phyloP scores from a whole-genome alignment of 2,888 invertebrate genomes.

The Linnaemya vulpina region DNA sequence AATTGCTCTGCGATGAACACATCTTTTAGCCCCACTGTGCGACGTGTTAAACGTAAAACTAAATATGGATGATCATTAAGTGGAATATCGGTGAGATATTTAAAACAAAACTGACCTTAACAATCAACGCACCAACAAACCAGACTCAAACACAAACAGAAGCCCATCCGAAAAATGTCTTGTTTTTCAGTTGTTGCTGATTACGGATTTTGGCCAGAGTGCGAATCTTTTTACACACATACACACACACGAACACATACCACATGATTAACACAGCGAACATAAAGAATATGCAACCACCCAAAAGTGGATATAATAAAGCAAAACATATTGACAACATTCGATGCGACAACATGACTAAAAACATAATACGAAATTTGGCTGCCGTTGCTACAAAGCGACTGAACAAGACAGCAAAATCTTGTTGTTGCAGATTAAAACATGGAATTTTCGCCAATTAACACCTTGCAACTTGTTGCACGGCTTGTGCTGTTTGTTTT shows the following conservation, averaged over 20 bases:
- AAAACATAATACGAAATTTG: slow-evolving; percentile 59
- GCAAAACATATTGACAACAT: slow-evolving; percentile 82
- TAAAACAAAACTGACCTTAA: too few species aligned
- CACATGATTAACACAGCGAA: slow-evolving; percentile 40
- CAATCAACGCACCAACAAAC: too few species aligned
- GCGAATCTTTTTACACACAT: background rate
- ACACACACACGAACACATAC: slow-evolving; percentile 20
- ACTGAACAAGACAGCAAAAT: slow-evolving; percentile 57
- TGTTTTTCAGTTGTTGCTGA: slow-evolving; percentile 11
- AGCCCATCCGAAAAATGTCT: too few species aligned
- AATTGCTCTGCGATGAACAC: too few species aligned
- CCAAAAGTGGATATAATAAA: slow-evolving; percentile 82
- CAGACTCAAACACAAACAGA: too few species aligned
- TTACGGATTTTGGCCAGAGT: slow-evolving; percentile 35
- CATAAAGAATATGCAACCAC: slow-evolving; percentile 78
- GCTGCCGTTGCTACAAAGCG: slow-evolving; percentile 58
- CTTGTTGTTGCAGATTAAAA: slow-evolving; percentile 71
- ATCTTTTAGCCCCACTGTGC: too few species aligned
- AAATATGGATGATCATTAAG: too few species aligned
- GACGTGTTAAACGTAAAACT: too few species aligned
- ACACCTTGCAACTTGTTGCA: slow-evolving; percentile 81
- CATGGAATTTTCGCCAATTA: slow-evolving; percentile 82
- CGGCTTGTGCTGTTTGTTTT: slow-evolving; percentile 65
- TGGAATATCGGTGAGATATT: too few species aligned
- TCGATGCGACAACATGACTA: slow-evolving; percentile 73